Evolutionary conservation across 2,797 vertebrate genomes (phyloP).

Genomic region (Notolepis coatsorum): DNA sequence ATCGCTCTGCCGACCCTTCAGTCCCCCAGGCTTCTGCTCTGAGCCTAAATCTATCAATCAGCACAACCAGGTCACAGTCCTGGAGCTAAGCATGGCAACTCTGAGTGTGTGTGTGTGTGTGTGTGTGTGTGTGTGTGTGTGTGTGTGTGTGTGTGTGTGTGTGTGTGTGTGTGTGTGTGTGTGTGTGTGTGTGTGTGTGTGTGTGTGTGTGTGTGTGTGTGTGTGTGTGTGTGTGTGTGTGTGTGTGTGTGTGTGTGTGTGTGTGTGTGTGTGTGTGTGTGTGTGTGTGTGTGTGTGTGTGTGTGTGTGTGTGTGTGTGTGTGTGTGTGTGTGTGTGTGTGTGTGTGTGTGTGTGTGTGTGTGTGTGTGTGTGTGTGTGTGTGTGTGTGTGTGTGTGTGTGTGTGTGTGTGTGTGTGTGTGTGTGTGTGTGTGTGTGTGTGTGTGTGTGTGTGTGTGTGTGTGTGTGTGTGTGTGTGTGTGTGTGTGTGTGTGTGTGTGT

Average conservation of each 20-base stretch:
- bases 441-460: conserved; percentile 14
- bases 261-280: no score
- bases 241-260: not conserved
- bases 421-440: not conserved
- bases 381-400: not conserved
- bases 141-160: not conserved
- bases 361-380: conserved; percentile 9
- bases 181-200: conserved; percentile 13
- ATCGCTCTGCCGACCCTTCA: conserved; percentile 46
- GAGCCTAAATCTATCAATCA: conserved; percentile 81
- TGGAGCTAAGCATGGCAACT: conserved; percentile 56
- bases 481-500: conserved; percentile 12
- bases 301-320: conserved; percentile 30
- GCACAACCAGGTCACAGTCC: conserved; percentile 82
- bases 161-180: conserved; percentile 27
- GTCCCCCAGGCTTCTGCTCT: conserved; percentile 74
- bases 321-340: conserved; percentile 8
- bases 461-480: conserved; percentile 16
- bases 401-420: not conserved
- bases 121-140: not conserved
- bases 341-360: conserved; percentile 12
- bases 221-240: conserved; percentile 1
- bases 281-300: conserved; percentile 6
- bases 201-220: conserved; percentile 10
- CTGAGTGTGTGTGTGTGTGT: not conserved